Conservation (phyloP, 2,113 vertebrate species). For the Vulpes lagopus region DNA sequence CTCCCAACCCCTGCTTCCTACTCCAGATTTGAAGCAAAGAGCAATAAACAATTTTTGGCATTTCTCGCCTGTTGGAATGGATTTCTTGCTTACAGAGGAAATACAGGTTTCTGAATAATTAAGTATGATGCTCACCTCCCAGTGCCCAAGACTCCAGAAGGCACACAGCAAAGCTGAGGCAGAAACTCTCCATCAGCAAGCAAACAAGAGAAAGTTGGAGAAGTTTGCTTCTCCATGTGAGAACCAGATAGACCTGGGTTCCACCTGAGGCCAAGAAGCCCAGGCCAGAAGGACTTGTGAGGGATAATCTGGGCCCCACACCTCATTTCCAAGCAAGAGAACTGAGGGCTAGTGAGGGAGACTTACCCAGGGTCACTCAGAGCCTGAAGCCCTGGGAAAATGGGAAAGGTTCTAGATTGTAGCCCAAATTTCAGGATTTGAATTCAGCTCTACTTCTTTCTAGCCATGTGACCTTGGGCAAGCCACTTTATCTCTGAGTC, state of each 20-base stretch:
- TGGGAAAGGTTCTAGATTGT: neutral
- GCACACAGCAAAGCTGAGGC: slow-evolving; percentile 39
- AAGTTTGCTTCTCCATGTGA: neutral
- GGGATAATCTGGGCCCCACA: neutral
- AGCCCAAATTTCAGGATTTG: neutral
- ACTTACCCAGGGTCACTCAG: neutral
- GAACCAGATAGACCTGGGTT: neutral
- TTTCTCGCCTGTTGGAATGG: slow-evolving; percentile 49
- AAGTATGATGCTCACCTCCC: slow-evolving; percentile 57
- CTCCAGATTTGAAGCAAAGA: slow-evolving; percentile 59
- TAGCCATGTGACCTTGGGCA: neutral
- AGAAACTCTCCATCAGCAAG: slow-evolving; percentile 58
- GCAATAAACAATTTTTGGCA: slow-evolving; percentile 70
- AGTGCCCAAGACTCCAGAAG: slow-evolving; percentile 60
- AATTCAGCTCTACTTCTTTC: neutral
- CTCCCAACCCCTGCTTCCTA: neutral
- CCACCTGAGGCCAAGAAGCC: neutral
- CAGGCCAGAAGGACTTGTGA: neutral
- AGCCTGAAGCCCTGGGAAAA: neutral
- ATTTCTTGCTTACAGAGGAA: slow-evolving; percentile 75
- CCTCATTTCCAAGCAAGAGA: neutral
- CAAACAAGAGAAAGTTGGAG: neutral
- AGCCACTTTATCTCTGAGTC: neutral
- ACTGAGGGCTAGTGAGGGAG: neutral
- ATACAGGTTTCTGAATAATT: slow-evolving; percentile 79